A percentile compares a stretch with the other conserved stretches of the same genome.
These are phyloP conservation scores for Enteromius trimaculatus DNA, from an alignment of 2,797 vertebrate genomes.

Conservation along the genomic window DNA sequence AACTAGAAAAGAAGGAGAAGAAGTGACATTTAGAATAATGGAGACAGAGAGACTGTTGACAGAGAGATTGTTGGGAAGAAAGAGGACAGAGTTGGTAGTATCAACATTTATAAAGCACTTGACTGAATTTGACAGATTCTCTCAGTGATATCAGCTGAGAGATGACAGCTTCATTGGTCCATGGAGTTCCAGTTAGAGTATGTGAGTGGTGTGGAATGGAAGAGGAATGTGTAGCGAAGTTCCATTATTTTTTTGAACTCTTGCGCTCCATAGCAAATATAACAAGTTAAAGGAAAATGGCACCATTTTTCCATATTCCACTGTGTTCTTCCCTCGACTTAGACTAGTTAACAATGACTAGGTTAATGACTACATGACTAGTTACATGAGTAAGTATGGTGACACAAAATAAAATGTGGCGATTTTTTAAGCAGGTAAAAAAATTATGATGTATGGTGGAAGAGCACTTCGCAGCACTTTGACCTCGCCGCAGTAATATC, in stretches of 20 bases:
- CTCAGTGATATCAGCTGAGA: background rate
- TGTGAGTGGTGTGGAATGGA: background rate
- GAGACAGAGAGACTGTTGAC: slow-evolving; percentile 21
- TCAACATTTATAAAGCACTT: slow-evolving; percentile 18
- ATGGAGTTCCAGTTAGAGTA: background rate
- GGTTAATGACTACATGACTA: too few species aligned
- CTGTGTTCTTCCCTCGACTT: too few species aligned
- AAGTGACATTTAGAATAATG: background rate
- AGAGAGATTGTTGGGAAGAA: slow-evolving; percentile 21
- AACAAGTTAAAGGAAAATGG: background rate
- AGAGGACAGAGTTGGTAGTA: slow-evolving; percentile 24
- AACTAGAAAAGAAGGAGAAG: slow-evolving; percentile 49
- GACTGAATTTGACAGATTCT: slow-evolving; percentile 11
- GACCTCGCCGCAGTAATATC: too few species aligned
- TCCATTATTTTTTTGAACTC: background rate
- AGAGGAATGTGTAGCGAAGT: background rate
- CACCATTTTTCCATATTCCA: too few species aligned
- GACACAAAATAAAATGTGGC: too few species aligned
- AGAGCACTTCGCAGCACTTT: too few species aligned
- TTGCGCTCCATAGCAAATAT: background rate
- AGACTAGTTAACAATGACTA: too few species aligned
- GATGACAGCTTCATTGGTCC: slow-evolving; percentile 15
- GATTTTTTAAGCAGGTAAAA: too few species aligned
- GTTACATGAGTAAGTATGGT: too few species aligned
- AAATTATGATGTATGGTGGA: too few species aligned